A percentile compares a stretch with the other conserved stretches of the same genome.
Evolutionary conservation across 2,888 invertebrate genomes (phyloP).

Genomic region (Chelonus formosanus): DNA sequence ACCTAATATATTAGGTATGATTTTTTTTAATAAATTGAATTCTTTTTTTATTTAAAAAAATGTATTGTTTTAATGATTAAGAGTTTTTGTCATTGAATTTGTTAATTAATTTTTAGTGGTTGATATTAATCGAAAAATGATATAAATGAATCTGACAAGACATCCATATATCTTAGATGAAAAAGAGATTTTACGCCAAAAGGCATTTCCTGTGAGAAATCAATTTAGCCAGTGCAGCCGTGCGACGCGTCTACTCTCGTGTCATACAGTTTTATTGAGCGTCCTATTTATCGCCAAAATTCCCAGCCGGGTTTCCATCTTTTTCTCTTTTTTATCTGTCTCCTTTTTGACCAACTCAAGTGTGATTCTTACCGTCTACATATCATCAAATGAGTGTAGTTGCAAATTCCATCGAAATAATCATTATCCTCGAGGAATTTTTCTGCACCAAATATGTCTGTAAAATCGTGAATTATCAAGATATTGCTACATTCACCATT

Average conservation of each 20-base stretch:
- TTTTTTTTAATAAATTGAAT: no score
- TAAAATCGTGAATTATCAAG: neutral
- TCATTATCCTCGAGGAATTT: no score
- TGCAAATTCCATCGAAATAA: no score
- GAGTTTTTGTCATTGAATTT: no score
- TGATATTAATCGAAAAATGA: conserved; percentile 1
- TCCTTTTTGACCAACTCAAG: neutral
- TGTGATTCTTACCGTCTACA: no score
- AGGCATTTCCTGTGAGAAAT: conserved; percentile 26
- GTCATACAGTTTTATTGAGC: conserved; percentile 35
- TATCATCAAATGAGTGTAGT: no score
- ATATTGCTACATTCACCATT: no score
- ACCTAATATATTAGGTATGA: no score
- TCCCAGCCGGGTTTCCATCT: conserved; percentile 23
- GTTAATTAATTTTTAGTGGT: no score
- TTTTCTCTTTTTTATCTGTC: conserved; percentile 12
- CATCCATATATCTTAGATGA: conserved; percentile 23
- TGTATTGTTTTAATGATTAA: no score
- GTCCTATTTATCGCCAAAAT: conserved; percentile 34
- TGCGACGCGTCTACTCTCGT: conserved; percentile 30
- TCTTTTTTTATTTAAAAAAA: no score
- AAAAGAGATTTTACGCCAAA: conserved; percentile 14
- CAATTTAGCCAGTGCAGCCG: conserved; percentile 25
- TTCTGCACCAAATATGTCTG: neutral
- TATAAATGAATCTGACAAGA: conserved; percentile 38